Conservation (phyloP, 1,140 invertebrate species). For the Drosophila kepulauana region DNA sequence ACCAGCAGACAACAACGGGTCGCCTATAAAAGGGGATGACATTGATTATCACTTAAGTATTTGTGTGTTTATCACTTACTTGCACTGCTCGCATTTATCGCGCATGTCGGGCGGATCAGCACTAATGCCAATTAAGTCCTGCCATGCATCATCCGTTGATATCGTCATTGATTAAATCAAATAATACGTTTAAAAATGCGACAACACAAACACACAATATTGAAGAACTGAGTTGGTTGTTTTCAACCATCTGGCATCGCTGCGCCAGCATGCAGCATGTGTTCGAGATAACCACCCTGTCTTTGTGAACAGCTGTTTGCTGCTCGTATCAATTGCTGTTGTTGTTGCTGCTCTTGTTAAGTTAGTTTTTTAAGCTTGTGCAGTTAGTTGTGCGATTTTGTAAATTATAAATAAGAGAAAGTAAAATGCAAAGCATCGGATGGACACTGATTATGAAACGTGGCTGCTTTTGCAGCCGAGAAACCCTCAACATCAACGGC, state of each 20-base stretch:
- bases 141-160: constrained; percentile 61
- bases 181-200: constrained; percentile 25
- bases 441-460: constrained; percentile 90
- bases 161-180: constrained; percentile 60
- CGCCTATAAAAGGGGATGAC: constrained; percentile 87
- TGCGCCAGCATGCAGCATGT: constrained; percentile 39
- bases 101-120: constrained; percentile 91
- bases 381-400: constrained; percentile 40
- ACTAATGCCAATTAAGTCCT: constrained; percentile 89
- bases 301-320: constrained; percentile 51
- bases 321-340: constrained; percentile 45
- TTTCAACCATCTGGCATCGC: constrained; percentile 53
- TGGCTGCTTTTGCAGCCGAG: constrained; percentile 92
- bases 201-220: constrained; percentile 20
- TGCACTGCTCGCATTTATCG: constrained; percentile 89
- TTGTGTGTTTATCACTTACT: constrained; percentile 86
- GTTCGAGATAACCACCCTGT: constrained; percentile 41
- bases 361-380: constrained; percentile 67
- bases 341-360: constrained; percentile 39
- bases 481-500: constrained; percentile 90
- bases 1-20: constrained; percentile 95
- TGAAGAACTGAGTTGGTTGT: background rate
- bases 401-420: constrained; percentile 56
- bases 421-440: constrained; percentile 89
- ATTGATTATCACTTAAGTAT: background rate